Evolutionary conservation across 2,888 invertebrate genomes (phyloP).

Genomic region (Agrotis segetum): DNA sequence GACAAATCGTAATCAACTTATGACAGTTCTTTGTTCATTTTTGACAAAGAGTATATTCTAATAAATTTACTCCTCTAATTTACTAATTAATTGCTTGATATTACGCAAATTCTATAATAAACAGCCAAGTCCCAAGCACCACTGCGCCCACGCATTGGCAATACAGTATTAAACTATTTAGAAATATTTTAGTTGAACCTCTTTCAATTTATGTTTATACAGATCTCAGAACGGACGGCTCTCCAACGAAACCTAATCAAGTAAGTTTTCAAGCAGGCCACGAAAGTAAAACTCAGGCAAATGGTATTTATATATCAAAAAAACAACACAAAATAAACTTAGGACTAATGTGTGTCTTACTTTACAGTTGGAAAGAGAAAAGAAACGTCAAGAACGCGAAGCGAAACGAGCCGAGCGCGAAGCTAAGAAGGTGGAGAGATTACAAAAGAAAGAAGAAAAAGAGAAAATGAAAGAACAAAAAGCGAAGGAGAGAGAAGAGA

Average conservation of each 20-base stretch:
- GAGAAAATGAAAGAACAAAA: conserved; percentile 86
- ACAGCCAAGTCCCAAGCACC: too few species aligned
- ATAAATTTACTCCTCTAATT: too few species aligned
- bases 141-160: too few species aligned
- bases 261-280: conserved; percentile 67
- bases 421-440: conserved; percentile 84
- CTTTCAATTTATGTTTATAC: conserved; percentile 54
- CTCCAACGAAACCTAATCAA: conserved; percentile 80
- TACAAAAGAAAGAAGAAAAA: conserved; percentile 89
- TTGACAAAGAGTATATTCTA: too few species aligned
- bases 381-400: conserved; percentile 90
- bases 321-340: too few species aligned
- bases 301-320: too few species aligned
- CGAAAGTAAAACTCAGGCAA: not conserved
- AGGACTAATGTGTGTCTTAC: not conserved
- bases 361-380: conserved; percentile 88
- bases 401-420: conserved; percentile 86
- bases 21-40: too few species aligned
- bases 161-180: not conserved
- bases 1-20: too few species aligned
- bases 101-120: not conserved
- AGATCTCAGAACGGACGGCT: conserved; percentile 82
- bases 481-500: conserved; percentile 88
- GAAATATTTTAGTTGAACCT: conserved; percentile 7
- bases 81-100: too few species aligned